Conservation (phyloP, 2,797 vertebrate species). For the Carcharodon carcharias region DNA sequence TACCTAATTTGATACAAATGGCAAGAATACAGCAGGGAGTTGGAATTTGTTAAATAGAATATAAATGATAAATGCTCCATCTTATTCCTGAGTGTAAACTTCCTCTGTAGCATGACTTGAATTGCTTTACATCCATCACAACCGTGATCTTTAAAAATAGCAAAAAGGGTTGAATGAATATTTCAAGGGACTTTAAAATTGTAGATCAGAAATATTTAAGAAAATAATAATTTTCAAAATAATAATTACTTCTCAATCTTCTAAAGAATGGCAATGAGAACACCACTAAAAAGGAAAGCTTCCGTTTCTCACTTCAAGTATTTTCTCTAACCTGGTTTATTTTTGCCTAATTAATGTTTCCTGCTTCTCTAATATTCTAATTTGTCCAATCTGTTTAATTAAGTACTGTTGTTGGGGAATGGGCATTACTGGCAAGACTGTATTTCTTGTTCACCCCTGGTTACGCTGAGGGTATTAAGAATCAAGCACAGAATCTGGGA, state of each 20-base stretch:
- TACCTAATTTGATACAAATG: slow-evolving; percentile 34
- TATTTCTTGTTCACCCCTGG: neutral
- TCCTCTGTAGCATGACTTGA: slow-evolving; percentile 1
- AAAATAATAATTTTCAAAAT: neutral
- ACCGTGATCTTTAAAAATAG: neutral
- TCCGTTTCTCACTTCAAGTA: neutral
- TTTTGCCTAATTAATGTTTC: neutral
- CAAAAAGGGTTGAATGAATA: neutral
- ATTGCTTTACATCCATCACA: neutral
- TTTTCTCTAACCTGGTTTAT: neutral
- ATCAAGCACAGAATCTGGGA: neutral
- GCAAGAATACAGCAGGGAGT: slow-evolving; percentile 29
- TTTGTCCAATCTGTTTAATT: neutral
- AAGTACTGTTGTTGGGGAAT: neutral
- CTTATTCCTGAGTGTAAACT: slow-evolving; percentile 18
- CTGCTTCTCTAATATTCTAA: neutral
- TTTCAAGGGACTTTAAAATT: neutral
- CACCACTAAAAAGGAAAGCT: neutral
- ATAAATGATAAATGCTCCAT: slow-evolving; percentile 22
- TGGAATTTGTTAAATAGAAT: slow-evolving; percentile 3
- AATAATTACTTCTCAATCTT: neutral
- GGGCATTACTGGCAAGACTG: neutral
- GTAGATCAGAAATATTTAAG: neutral
- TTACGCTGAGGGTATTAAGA: neutral
- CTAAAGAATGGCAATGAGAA: neutral